Base-by-base conservation (phyloP, 1,140 invertebrate genomes). In the Achatina immaculata region DNA sequence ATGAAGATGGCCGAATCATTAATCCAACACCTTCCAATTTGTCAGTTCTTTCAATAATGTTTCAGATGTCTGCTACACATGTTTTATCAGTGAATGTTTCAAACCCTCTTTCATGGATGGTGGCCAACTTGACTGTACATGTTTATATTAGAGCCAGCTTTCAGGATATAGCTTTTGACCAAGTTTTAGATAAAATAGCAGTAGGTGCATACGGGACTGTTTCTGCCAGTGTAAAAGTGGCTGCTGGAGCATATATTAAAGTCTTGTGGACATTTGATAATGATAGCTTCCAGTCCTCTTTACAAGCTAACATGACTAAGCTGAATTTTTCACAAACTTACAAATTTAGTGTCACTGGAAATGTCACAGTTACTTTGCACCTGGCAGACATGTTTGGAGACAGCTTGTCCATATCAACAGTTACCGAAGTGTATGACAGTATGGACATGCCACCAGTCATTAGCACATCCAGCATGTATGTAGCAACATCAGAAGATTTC, bases 261-360 rank as follows among this genome's bases (percentile, higher is more conserved):
- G 40, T 82, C 55, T 65, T 48, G 7, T 87, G 84, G 84, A 58
- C 43, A 14, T 80, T 83, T 58, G 80, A 81, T 36, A 81, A 81
- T 40, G 71, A 78, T 9, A 62, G 9, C 58, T 51, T 74, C 19
- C 9, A 65, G 11, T 77, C 42, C 16, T n/a, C 43, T 19, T 28
- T 43, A 0, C 11, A 58, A 38, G 19, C 43, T 19, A 81, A 28
- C 24, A 24, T 28, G 11, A 24, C 76, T 31, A 14, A 82, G 0
- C 45, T 55, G 4, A 38, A 21, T 73, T 24, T 42, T 2, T 45
- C 65, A 19, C 4, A n/a, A 1, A 55, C 45, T 4, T 72, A 84
- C 42, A 58, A 31, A 19, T 85, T 79, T 58, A 72, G 28, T 11
- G 42, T 38, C 11, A 34, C 79, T 19, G 82, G 82, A 65, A 77